Base-by-base conservation (phyloP, 1,140 invertebrate species). In the Zaprionus tsacasi region DNA sequence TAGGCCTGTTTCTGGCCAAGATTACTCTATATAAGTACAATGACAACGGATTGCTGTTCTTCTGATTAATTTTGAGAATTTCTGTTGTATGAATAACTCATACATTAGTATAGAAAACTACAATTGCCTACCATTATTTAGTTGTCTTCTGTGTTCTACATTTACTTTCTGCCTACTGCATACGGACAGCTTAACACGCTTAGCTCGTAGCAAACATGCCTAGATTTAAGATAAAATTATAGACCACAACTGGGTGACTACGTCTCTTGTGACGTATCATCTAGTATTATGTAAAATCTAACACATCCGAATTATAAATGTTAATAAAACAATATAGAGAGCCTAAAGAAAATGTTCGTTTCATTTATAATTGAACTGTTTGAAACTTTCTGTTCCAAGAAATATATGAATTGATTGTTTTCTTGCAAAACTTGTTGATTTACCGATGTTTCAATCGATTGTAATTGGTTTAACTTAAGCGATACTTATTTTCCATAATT, bases 241-340 rank as follows among this genome's bases (percentile, higher is more conserved):
- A 75, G 70, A 74, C 36, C 69, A 54, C 63, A 74, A 56, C 52
- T 67, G 50, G 33, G 25, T 68, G 17, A 50, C 12, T 83, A 83
- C 74, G 70, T 77, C 21, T 10, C 8, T 21, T 10, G 21, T n/a
- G 64, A 58, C 68, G 71, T 82, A 79, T 60, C 58, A 50, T 54
- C 54, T 67, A 76, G 57, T 54, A 73, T 74, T 82, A 65, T 87
- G 83, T 88, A 87, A 88, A 88, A 79, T 87, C 77, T 74, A 83
- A 80, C 80, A 70, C 79, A 77, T 82, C 76, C 76, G 81, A 88
- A 83, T 79, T 79, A 76, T 73, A 81, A 86, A 86, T 82, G 83
- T 87, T 88, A 79, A 88, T 87, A 88, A 86, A 88, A 70, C 36
- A 52, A 70, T 82, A 82, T 74, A 78, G 50, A 79, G 75, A 79